phyloP scores from a whole-genome alignment of 1,140 invertebrate species.

The Listronotus bonariensis region DNA sequence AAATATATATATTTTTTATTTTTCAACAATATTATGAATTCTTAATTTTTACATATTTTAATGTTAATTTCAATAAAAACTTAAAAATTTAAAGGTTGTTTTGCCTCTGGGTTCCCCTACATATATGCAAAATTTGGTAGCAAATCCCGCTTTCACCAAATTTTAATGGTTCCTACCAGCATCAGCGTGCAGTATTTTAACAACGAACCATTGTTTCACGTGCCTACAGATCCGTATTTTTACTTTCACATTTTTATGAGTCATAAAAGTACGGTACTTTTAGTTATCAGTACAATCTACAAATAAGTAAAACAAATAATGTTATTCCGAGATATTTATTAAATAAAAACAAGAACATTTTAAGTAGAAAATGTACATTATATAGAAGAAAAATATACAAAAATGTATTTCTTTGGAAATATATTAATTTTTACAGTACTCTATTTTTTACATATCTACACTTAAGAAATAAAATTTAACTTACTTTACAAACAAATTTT shows the following conservation, averaged over 20 bases:
- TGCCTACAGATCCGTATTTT: neutral
- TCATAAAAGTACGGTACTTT: slow-evolving; percentile 12
- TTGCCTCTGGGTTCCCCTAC: too few species aligned
- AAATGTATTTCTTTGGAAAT: slow-evolving; percentile 49
- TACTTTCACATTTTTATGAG: slow-evolving; percentile 32
- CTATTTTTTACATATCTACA: slow-evolving; percentile 46
- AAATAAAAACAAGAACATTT: slow-evolving; percentile 50
- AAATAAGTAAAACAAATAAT: slow-evolving; percentile 2
- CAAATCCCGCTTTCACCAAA: slow-evolving; percentile 29
- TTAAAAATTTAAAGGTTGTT: too few species aligned
- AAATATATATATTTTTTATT: too few species aligned
- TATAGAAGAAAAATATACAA: slow-evolving; percentile 44
- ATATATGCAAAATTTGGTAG: slow-evolving; percentile 16
- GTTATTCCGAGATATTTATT: slow-evolving; percentile 41
- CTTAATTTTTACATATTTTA: too few species aligned
- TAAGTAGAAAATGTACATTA: slow-evolving; percentile 49
- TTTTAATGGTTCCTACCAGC: slow-evolving; percentile 17
- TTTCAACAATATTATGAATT: too few species aligned
- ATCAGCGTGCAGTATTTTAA: neutral
- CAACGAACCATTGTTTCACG: slow-evolving; percentile 13
- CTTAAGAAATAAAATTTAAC: slow-evolving; percentile 30
- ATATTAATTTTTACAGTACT: slow-evolving; percentile 48
- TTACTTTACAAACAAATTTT: slow-evolving; percentile 47
- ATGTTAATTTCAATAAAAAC: too few species aligned
- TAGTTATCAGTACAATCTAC: slow-evolving; percentile 4